A percentile compares a stretch with the other conserved stretches of the same genome.
These are phyloP conservation scores for Phalacrocorax carbo DNA, from an alignment of 2,113 vertebrate genomes.

Conservation along the genomic window DNA sequence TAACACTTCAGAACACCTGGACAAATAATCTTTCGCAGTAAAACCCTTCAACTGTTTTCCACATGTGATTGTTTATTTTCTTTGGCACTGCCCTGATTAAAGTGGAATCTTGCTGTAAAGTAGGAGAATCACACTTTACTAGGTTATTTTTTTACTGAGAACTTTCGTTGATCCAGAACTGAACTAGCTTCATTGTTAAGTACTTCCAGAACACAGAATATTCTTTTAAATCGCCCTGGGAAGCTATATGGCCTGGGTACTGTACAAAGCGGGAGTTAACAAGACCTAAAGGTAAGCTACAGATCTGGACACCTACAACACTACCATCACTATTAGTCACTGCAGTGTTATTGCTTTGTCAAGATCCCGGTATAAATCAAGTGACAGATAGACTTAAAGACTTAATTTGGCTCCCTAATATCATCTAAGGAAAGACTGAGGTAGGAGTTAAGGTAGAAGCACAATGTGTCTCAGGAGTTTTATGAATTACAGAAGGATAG, in stretches of 20 bases:
- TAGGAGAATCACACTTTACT: not conserved
- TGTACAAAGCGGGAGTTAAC: not conserved
- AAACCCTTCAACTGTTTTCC: slow-evolving; percentile 51
- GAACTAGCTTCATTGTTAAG: not conserved
- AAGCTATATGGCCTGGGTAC: not conserved
- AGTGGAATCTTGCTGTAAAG: slow-evolving; percentile 50
- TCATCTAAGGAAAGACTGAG: not conserved
- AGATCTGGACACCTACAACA: not conserved
- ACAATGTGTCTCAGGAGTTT: not conserved
- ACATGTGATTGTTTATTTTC: slow-evolving; percentile 62
- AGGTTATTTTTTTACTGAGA: not conserved
- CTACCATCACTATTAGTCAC: not conserved
- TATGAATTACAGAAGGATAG: not conserved
- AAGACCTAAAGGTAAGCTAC: not conserved
- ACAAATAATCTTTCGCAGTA: slow-evolving; percentile 66
- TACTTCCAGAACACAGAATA: not conserved
- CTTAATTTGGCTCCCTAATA: not conserved
- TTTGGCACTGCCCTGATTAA: slow-evolving; percentile 41
- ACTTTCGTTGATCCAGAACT: not conserved
- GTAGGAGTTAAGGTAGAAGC: not conserved
- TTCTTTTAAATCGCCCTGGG: not conserved
- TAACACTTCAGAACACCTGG: slow-evolving; percentile 64
- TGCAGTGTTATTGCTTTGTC: not conserved
- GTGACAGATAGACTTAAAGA: not conserved
- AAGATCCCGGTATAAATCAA: not conserved